Base-by-base conservation (phyloP, 2,888 invertebrate genomes). In the Drosophila neonasuta region DNA sequence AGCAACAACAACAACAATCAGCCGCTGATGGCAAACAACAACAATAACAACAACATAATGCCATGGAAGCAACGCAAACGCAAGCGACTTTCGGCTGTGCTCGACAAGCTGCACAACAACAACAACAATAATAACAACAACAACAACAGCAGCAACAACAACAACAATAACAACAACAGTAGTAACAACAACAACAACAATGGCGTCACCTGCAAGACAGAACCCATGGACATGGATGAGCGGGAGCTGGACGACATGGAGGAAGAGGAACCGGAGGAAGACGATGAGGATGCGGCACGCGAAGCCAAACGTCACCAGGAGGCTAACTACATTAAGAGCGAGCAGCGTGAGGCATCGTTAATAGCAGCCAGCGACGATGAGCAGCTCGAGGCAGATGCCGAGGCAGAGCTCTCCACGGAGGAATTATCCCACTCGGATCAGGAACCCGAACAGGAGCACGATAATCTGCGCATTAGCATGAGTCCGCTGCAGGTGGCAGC, bases 41-140 rank as follows among this genome's bases (percentile, higher is more conserved):
- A 94, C 79, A 92, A 32, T 32, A 36, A 94, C 79, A 92, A 94
- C 70, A 94, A 94, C 81, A 92, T 93, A 0, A 60, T 82, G 91
- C 92, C 93, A 80, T 89, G 92, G 90, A 95, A 95, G 88, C 93
- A 94, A 77, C 92, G 94, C 75, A 97, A 96, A 90, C 93, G 96
- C 73, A 94, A 96, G 89, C 93, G 96, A 42, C 92, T 97, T 15
- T 96, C 95, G 58, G 95, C 95, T 69, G 95, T 97, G 20, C 92
- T 97, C 67, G 96, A 96, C 88, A 96, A 95, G 83, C 92, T 96
- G 56, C 91, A 92, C 57, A 91, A 92, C 80, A 92, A 93, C 85
- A 92, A 92, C 84, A 86, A 91, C 49, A 87, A 91, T 42, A 92
- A 91, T 74, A 13, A 13, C 13, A 13, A 13, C 75, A n/a, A n/a